Conservation (phyloP, 2,113 vertebrate genomes). For the Alligator mississippiensis region DNA sequence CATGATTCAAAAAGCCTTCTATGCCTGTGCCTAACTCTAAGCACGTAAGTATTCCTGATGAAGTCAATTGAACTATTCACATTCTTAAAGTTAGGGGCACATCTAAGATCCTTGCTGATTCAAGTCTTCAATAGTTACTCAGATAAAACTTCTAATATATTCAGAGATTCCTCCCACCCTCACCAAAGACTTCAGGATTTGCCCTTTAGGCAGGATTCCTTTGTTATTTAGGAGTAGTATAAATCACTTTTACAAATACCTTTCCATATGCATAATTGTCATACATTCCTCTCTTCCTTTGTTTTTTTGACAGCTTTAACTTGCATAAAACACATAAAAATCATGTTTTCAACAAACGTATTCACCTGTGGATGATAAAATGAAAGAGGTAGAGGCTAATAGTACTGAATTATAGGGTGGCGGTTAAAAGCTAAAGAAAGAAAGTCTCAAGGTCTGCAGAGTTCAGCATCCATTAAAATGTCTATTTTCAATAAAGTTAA, state of each 20-base stretch:
- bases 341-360: slow-evolving; percentile 76
- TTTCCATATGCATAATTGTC: slow-evolving; percentile 66
- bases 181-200: slow-evolving; percentile 33
- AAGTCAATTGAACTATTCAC: neutral
- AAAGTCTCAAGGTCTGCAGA: slow-evolving; percentile 61
- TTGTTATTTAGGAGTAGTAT: slow-evolving; percentile 68
- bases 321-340: slow-evolving; percentile 65
- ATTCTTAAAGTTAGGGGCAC: neutral
- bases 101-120: slow-evolving; percentile 20
- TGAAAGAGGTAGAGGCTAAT: slow-evolving; percentile 70
- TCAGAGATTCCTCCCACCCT: slow-evolving; percentile 6
- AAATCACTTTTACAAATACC: slow-evolving; percentile 73
- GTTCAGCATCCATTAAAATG: slow-evolving; percentile 63
- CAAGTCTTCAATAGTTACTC: neutral
- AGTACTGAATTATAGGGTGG: slow-evolving; percentile 70
- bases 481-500: slow-evolving; percentile 56
- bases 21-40: neutral
- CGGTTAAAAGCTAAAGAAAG: slow-evolving; percentile 72
- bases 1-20: neutral
- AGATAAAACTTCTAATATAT: neutral
- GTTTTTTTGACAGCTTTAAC: slow-evolving; percentile 68
- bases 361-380: slow-evolving; percentile 68
- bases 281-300: slow-evolving; percentile 65
- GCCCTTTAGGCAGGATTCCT: slow-evolving; percentile 64
- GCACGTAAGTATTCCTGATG: neutral